Evolutionary conservation across 2,888 invertebrate genomes (phyloP), one percentile per base, ranked within the genome.

Genomic region (Laothoe populi): DNA sequence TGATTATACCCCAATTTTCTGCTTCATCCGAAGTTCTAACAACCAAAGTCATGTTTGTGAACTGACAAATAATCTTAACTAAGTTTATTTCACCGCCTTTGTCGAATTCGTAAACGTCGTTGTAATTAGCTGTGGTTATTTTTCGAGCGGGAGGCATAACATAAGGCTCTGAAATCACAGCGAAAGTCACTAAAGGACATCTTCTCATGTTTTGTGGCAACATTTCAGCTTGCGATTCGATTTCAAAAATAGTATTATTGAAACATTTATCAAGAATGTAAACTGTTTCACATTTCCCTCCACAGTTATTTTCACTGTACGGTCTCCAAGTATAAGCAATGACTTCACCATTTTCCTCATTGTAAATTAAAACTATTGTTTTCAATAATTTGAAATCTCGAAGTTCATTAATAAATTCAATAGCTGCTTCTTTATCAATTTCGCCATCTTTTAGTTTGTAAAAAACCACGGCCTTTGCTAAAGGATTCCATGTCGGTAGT

Each of bases 401-500:
- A 46, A 93, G 78, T 66, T 88, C 79, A 68, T 93, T 91, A 64
- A 93, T 91, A 58, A 93, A 84, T 60, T 81, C 74, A 60, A 86
- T 84, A 19, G 92, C 83, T 5, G 80, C 78, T 40, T 76, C 72
- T 71, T 82, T 78, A 0, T 75, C 81, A 23, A 78, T 74, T 63
- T 90, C 88, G 46, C 81, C 78, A 57, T 69, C 68, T 68, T 78
- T 83, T 59, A 88, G 66, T 72, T 87, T 79, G 67, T 93, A 93
- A 68, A 84, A 91, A 63, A 92, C 84, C 64, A 92, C 82, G 7
- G 89, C 90, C 72, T 93, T 93, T 13, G 93, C 92, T 64, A 91
- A 82, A 65, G 93, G 93, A 78, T 93, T 93, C 93, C 93, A 93
- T 67, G 92, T 88, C 10, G 93, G 93, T 62, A 93, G 80, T 74